Base-by-base conservation (phyloP, 2,797 vertebrate species). In the Spheniscus humboldti region DNA sequence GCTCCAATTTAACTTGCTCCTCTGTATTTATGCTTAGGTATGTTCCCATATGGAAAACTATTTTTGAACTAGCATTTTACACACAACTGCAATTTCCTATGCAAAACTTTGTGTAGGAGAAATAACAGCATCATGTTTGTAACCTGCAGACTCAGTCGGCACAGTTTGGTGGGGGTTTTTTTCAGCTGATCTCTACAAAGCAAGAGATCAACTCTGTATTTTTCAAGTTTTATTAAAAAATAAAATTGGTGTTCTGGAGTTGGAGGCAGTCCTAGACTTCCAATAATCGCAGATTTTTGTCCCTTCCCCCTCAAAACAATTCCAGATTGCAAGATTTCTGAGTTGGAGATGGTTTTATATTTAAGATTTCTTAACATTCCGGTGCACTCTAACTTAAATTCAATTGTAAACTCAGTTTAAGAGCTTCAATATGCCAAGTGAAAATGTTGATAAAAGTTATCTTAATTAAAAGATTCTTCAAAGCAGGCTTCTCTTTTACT, bases 141-240 rank as follows among this genome's bases (percentile, higher is more conserved):
- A 83, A 74, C 7, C 23, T 73, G 41, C 18, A 78, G 41, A 62
- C 19, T 85, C 55, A 64, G 11, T 52, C 9, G 35, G 11, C 43
- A 60, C 8, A 24, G 31, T 52, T 88, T 83, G 33, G 13, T 37
- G 22, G 9, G 6, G 1, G 0, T 2, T 37, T 73, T 59, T 67
- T 78, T 57, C 67, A 71, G 10, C 6, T 74, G 39, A 86, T 67
- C 6, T 86, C 72, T 62, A 55, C n/a, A 90, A 86, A 90, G 57
- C n/a, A 92, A 88, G 52, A 72, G 20, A 92, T 15, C 22, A 72
- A 27, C 31, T 89, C 62, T 27, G 2, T 25, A 72, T 23, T 90
- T 92, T 92, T 63, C 35, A 71, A 82, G 31, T 55, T 90, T 94
- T 79, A 92, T 76, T 94, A 90, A 95, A 87, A 86, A 53, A 48